Conservation (phyloP, 2,888 invertebrate species). For the Troides aeacus region DNA sequence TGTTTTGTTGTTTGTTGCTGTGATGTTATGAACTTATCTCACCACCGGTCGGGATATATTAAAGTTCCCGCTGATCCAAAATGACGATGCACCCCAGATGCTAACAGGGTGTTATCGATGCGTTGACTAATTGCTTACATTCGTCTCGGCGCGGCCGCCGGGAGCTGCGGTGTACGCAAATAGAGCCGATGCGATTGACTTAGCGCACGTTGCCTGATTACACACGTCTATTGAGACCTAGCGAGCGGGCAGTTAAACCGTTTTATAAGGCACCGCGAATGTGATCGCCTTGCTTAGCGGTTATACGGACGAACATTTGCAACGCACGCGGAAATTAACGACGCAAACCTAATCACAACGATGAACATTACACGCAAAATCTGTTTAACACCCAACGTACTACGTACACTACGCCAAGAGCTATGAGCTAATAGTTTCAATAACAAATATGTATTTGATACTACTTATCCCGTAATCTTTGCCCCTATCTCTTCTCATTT, state of each 20-base stretch:
- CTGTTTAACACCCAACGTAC: conserved; percentile 12
- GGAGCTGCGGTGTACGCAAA: conserved; percentile 60
- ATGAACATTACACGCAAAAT: conserved; percentile 10
- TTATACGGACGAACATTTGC: conserved; percentile 27
- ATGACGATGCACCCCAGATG: conserved; percentile 46
- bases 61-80: conserved; percentile 42
- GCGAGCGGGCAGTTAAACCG: conserved; percentile 24
- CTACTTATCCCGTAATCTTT: no score
- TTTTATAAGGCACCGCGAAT: conserved; percentile 24
- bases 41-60: background rate
- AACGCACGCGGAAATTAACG: conserved; percentile 21
- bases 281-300: conserved; percentile 22
- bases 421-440: background rate
- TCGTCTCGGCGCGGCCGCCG: conserved; percentile 55
- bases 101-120: conserved; percentile 61
- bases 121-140: conserved; percentile 73
- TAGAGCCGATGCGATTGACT: conserved; percentile 66
- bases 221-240: conserved; percentile 34
- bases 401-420: background rate
- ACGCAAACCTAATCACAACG: conserved; percentile 9
- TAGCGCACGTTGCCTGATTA: conserved; percentile 63
- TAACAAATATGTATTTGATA: background rate
- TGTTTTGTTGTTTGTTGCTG: background rate
- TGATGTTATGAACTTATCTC: background rate
- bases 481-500: no score